phyloP scores from a whole-genome alignment of 2,888 invertebrate genomes.

The Vanessa cardui region DNA sequence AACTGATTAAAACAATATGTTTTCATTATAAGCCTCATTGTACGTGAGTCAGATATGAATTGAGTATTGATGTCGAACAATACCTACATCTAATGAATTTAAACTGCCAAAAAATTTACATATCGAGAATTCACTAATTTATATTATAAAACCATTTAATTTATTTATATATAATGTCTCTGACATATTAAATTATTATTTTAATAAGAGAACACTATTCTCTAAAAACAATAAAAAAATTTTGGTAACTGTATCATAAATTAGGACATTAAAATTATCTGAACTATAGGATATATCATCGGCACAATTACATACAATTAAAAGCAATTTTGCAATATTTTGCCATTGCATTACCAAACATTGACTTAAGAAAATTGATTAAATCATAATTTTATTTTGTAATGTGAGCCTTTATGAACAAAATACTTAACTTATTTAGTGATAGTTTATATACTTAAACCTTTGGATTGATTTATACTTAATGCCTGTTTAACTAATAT shows the following conservation, averaged over 20 bases:
- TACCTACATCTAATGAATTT: slow-evolving; percentile 24
- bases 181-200: too few species aligned
- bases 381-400: not conserved
- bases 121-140: too few species aligned
- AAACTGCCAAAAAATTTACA: slow-evolving; percentile 10
- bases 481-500: too few species aligned
- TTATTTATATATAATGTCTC: too few species aligned
- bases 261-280: too few species aligned
- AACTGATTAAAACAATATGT: slow-evolving; percentile 2
- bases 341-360: not conserved
- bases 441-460: too few species aligned
- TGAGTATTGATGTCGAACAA: slow-evolving; percentile 22
- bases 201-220: too few species aligned
- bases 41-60: slow-evolving; percentile 21
- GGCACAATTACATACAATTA: slow-evolving; percentile 2
- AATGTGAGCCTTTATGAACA: not conserved
- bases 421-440: not conserved
- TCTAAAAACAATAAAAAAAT: too few species aligned
- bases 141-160: too few species aligned
- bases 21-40: not conserved
- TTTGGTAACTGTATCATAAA: too few species aligned
- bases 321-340: not conserved
- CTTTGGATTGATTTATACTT: too few species aligned
- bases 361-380: not conserved
- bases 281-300: too few species aligned